These are phyloP conservation scores for Dinomys branickii DNA, from an alignment of 2,113 vertebrate genomes.

Conservation along the genomic window DNA sequence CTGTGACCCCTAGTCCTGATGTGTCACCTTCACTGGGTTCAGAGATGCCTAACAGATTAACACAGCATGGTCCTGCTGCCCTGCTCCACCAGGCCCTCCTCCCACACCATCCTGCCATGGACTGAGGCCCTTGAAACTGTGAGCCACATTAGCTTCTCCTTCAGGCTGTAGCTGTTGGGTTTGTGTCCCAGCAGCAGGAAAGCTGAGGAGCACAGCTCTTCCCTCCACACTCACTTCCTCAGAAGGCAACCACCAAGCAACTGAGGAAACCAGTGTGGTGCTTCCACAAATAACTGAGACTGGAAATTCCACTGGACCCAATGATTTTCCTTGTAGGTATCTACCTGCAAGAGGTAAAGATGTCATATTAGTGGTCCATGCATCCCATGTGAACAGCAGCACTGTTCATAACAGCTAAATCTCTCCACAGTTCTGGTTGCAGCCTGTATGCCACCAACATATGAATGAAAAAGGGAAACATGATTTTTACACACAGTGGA, in stretches of 20 bases:
- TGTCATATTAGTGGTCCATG: not conserved
- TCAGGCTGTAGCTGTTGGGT: not conserved
- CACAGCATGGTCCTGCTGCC: not conserved
- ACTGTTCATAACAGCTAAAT: not conserved
- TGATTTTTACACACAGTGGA: not conserved
- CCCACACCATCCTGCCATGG: not conserved
- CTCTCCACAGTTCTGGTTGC: not conserved
- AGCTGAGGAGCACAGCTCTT: not conserved
- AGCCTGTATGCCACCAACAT: not conserved
- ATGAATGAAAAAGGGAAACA: not conserved
- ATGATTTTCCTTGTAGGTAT: not conserved
- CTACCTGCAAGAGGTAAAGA: not conserved
- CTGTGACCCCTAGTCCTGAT: not conserved
- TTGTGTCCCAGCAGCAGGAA: not conserved
- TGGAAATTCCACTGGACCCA: not conserved
- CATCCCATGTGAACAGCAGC: not conserved
- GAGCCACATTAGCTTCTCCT: not conserved
- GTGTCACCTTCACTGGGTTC: not conserved
- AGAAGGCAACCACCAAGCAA: not conserved
- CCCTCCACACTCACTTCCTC: not conserved
- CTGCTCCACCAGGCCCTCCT: not conserved
- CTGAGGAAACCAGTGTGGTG: not conserved
- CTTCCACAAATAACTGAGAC: not conserved
- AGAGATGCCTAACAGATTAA: not conserved
- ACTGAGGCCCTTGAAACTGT: not conserved